A percentile compares a stretch with the other conserved stretches of the same genome.
Evolutionary conservation across 2,113 vertebrate genomes (phyloP).

Genomic region (Nothocercus julius): DNA sequence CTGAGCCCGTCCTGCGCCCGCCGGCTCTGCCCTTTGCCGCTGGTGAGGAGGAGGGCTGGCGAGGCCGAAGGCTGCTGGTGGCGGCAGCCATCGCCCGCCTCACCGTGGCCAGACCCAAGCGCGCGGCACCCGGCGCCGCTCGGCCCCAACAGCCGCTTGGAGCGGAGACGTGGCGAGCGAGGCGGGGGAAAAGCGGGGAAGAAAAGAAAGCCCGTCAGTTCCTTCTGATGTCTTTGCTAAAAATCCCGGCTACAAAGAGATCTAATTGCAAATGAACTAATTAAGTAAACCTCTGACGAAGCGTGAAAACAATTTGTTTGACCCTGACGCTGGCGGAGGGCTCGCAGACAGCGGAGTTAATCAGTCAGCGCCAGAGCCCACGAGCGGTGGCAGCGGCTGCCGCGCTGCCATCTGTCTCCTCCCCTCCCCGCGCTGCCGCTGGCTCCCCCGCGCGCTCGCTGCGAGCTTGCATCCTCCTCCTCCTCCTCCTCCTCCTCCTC

Average conservation of each 20-base stretch:
- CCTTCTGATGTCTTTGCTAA: conserved; percentile 89
- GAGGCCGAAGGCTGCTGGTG: not conserved
- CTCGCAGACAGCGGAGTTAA: conserved; percentile 82
- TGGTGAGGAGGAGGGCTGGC: not conserved
- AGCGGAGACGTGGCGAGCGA: conserved; percentile 46
- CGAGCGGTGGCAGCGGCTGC: conserved; percentile 76
- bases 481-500: not conserved
- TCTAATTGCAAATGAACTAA: conserved; percentile 91
- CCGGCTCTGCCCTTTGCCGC: too few relatives aligned
- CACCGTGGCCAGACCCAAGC: not conserved
- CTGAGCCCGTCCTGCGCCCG: too few relatives aligned
- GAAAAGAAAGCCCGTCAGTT: conserved; percentile 67
- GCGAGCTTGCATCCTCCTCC: too few relatives aligned
- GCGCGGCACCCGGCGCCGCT: not conserved
- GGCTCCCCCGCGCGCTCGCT: not conserved
- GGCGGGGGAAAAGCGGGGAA: not conserved
- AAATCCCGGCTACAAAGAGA: conserved; percentile 85
- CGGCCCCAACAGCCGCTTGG: not conserved
- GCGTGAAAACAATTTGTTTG: conserved; percentile 90
- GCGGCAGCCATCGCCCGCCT: not conserved
- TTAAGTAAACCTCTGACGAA: conserved; percentile 88
- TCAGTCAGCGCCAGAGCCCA: conserved; percentile 83
- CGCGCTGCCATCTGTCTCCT: conserved; percentile 73
- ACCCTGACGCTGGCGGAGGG: conserved; percentile 83
- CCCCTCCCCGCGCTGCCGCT: conserved; percentile 28